phyloP scores from a whole-genome alignment of 2,797 vertebrate genomes.

The Lindbergichthys nudifrons region DNA sequence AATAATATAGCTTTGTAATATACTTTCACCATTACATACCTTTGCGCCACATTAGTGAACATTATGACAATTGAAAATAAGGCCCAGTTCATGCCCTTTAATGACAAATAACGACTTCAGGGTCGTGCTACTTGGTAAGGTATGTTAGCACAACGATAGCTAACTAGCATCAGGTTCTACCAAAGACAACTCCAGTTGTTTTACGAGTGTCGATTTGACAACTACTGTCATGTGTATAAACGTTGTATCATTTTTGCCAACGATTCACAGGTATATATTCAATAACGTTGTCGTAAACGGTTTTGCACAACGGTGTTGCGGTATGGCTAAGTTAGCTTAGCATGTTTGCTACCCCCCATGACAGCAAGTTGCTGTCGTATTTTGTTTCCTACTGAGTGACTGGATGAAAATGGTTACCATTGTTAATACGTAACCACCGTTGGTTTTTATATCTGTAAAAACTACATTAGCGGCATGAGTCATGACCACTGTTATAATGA shows the following conservation, averaged over 20 bases:
- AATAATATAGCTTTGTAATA: accelerated
- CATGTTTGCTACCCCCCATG: neutral
- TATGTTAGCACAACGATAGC: neutral
- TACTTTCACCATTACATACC: no score
- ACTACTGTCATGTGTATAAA: accelerated
- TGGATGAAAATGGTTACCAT: conserved; percentile 12
- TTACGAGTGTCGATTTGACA: neutral
- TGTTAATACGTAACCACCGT: accelerated
- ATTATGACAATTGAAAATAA: accelerated
- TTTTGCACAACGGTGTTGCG: accelerated
- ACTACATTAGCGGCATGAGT: no score
- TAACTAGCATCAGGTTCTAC: neutral
- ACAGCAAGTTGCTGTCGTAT: neutral
- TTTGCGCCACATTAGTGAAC: accelerated
- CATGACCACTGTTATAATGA: no score
- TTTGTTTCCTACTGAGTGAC: no score
- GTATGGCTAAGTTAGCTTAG: neutral
- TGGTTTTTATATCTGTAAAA: neutral
- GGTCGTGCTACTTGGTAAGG: neutral
- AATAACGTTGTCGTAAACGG: neutral
- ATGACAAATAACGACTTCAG: neutral
- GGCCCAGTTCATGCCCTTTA: no score
- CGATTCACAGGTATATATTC: accelerated
- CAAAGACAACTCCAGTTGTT: accelerated
- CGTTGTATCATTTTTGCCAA: accelerated